Evolutionary conservation across 2,797 vertebrate species (phyloP).

Genomic region (Eulemur mongoz): DNA sequence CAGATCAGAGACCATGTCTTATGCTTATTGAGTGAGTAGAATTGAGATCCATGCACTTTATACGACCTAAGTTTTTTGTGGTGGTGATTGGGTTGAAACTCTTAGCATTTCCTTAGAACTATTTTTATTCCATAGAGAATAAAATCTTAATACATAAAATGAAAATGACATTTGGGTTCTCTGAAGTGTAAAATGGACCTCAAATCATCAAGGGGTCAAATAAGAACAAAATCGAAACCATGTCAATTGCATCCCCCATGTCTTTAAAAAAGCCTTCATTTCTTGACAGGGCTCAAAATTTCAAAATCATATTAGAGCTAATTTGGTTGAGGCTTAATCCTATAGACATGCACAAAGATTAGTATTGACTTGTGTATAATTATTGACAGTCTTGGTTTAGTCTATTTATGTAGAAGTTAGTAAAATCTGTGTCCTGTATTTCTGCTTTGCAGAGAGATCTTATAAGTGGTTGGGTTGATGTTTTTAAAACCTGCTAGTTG

Average conservation of each 20-base stretch:
- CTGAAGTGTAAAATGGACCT: slow-evolving; percentile 74
- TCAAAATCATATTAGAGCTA: slow-evolving; percentile 41
- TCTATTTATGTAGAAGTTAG: slow-evolving; percentile 35
- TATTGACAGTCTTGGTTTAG: slow-evolving; percentile 35
- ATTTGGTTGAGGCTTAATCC: slow-evolving; percentile 31
- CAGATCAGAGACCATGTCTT: neutral
- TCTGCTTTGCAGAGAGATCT: slow-evolving; percentile 48
- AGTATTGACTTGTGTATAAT: slow-evolving; percentile 14
- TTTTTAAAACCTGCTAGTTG: slow-evolving; percentile 47
- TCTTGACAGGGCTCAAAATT: slow-evolving; percentile 57
- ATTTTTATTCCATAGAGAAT: slow-evolving; percentile 64
- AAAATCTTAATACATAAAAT: slow-evolving; percentile 71
- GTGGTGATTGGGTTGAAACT: slow-evolving; percentile 46
- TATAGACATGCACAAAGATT: slow-evolving; percentile 7
- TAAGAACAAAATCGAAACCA: slow-evolving; percentile 56
- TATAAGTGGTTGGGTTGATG: slow-evolving; percentile 33
- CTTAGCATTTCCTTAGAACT: slow-evolving; percentile 43
- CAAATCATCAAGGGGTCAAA: slow-evolving; percentile 66
- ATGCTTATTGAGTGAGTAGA: neutral
- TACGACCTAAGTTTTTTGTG: slow-evolving; percentile 26
- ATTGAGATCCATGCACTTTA: neutral
- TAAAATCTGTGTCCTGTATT: slow-evolving; percentile 38
- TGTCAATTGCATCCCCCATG: slow-evolving; percentile 1
- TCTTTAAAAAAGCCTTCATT: slow-evolving; percentile 22
- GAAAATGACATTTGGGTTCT: slow-evolving; percentile 68